Conservation (phyloP, 1,140 invertebrate species). For the Drosophila tani region DNA sequence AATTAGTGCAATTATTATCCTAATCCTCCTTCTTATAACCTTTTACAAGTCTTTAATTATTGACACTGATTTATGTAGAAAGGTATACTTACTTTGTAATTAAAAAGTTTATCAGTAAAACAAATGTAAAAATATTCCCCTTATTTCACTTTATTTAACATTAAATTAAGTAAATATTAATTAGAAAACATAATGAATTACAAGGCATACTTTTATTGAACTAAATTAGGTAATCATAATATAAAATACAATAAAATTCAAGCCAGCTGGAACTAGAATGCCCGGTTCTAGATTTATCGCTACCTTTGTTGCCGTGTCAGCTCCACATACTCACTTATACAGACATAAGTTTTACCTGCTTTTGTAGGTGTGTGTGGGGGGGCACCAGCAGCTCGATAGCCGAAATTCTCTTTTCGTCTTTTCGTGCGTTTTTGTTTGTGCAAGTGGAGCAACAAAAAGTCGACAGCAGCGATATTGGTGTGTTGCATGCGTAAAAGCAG, state of each 20-base stretch:
- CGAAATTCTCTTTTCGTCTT: constrained; percentile 47
- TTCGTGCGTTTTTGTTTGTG: constrained; percentile 49
- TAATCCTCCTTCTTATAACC: too few species aligned
- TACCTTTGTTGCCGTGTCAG: constrained; percentile 33
- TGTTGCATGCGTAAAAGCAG: constrained; percentile 27
- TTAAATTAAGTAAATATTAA: not conserved
- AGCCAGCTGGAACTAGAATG: constrained; percentile 5
- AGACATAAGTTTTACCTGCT: constrained; percentile 36
- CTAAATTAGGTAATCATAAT: not conserved
- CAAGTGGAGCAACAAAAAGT: constrained; percentile 50
- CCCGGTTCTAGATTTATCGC: constrained; percentile 38
- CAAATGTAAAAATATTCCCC: too few species aligned
- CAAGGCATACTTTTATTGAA: not conserved
- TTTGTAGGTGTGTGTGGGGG: constrained; percentile 19
- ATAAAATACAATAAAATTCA: not conserved
- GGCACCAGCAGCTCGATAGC: constrained; percentile 32
- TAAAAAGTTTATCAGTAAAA: too few species aligned
- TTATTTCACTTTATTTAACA: not conserved
- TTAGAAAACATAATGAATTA: not conserved
- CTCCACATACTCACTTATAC: constrained; percentile 19
- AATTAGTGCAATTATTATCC: not conserved
- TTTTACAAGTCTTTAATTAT: too few species aligned
- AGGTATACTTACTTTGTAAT: too few species aligned
- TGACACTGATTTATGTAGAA: too few species aligned
- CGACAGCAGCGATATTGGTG: constrained; percentile 15